phyloP scores from a whole-genome alignment of 1,140 invertebrate genomes.

The Hydropsyche tenuis region DNA sequence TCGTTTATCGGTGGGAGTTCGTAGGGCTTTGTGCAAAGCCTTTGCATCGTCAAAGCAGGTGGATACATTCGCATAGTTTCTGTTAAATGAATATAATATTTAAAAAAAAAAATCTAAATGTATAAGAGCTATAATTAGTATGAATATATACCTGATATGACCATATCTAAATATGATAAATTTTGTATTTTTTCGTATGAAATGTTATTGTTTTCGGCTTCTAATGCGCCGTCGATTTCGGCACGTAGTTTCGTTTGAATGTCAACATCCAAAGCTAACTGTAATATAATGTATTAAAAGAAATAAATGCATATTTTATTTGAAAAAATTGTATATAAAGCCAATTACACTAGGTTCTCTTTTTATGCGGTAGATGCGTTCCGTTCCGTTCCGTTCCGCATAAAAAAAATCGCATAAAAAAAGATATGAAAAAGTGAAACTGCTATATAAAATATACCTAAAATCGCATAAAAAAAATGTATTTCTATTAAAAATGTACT shows the following conservation, averaged over 20 bases:
- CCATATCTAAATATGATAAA: constrained; percentile 34
- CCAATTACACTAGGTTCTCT: too few relatives aligned
- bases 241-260: constrained; percentile 25
- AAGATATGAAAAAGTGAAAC: neutral
- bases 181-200: constrained; percentile 25
- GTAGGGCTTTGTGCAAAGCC: constrained; percentile 34
- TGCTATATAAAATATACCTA: too few relatives aligned
- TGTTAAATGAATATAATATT: constrained; percentile 13
- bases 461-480: too few relatives aligned
- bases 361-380: too few relatives aligned
- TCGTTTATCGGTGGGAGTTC: neutral
- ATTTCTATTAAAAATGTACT: too few relatives aligned
- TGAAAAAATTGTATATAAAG: too few relatives aligned
- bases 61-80: constrained; percentile 40
- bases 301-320: too few relatives aligned
- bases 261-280: constrained; percentile 26
- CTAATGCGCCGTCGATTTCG: constrained; percentile 6
- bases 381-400: too few relatives aligned
- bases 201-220: neutral
- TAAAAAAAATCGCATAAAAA: too few relatives aligned
- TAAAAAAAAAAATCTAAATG: neutral
- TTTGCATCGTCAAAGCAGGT: constrained; percentile 11
- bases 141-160: constrained; percentile 30
- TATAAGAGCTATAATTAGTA: too few relatives aligned
- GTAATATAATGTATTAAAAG: neutral